A percentile compares a stretch with the other conserved stretches of the same genome.
Evolutionary conservation across 2,888 invertebrate species (phyloP).

Genomic region (Macrosiphum euphorbiae): DNA sequence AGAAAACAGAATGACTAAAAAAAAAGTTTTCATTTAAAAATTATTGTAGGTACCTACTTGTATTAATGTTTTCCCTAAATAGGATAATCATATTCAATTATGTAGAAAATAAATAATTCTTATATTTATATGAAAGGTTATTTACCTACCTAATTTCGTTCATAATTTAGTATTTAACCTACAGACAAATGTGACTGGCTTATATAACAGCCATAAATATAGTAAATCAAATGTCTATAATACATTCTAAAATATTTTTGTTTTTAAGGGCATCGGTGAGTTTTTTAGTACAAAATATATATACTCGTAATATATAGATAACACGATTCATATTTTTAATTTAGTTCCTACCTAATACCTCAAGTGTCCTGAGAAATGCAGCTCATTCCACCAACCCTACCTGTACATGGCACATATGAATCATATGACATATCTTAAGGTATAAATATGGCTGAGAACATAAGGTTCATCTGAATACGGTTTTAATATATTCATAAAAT

Average conservation of each 20-base stretch:
- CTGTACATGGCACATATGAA: neutral
- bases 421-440: neutral
- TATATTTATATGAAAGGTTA: neutral
- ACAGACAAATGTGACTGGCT: no score
- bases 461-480: neutral
- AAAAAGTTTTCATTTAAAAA: neutral
- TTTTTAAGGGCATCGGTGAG: no score
- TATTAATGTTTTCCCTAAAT: neutral
- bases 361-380: neutral
- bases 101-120: neutral
- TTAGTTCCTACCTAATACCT: neutral
- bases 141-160: neutral
- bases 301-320: no score
- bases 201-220: neutral
- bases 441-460: neutral
- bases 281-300: no score
- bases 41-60: neutral
- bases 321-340: neutral
- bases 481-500: neutral
- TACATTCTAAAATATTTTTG: no score
- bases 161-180: no score
- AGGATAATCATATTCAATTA: neutral
- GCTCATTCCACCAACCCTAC: neutral
- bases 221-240: no score
- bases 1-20: neutral